These are phyloP conservation scores for Sebastiscus albofasciatus DNA, from an alignment of 2,797 vertebrate genomes.

Conservation along the genomic window DNA sequence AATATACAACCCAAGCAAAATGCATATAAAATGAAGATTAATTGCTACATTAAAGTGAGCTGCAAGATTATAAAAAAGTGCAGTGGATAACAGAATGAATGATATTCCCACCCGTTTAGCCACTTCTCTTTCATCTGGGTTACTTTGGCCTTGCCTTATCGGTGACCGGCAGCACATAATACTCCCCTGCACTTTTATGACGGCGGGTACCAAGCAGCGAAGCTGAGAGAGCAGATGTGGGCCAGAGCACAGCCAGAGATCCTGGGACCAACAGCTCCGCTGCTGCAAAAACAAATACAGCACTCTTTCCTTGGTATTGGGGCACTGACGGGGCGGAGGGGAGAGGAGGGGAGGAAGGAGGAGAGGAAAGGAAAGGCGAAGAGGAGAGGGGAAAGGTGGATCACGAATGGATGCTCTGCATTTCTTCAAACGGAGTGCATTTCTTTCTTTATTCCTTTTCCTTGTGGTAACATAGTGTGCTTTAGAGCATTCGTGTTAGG, in stretches of 20 bases:
- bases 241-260: slow-evolving; percentile 63
- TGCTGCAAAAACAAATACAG: slow-evolving; percentile 70
- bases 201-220: slow-evolving; percentile 64
- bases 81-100: slow-evolving; percentile 11
- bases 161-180: slow-evolving; percentile 48
- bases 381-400: neutral
- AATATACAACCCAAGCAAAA: neutral
- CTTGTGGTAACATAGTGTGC: slow-evolving; percentile 36
- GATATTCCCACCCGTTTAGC: slow-evolving; percentile 17
- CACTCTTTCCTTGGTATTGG: slow-evolving; percentile 33
- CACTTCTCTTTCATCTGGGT: slow-evolving; percentile 58
- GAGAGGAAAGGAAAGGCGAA: neutral
- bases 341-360: neutral
- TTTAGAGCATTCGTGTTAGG: slow-evolving; percentile 13
- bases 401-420: slow-evolving; percentile 3
- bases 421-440: slow-evolving; percentile 11
- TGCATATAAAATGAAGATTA: neutral
- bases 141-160: slow-evolving; percentile 70
- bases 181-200: slow-evolving; percentile 64
- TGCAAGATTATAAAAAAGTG: neutral
- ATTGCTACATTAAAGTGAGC: neutral
- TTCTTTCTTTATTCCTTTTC: slow-evolving; percentile 11
- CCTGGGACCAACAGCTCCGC: slow-evolving; percentile 60
- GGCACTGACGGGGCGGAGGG: slow-evolving; percentile 29
- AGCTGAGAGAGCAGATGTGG: slow-evolving; percentile 70